A percentile compares a stretch with the other conserved stretches of the same genome.
These are phyloP conservation scores for Neotragus moschatus DNA, from an alignment of 2,113 vertebrate genomes.

Conservation along the genomic window DNA sequence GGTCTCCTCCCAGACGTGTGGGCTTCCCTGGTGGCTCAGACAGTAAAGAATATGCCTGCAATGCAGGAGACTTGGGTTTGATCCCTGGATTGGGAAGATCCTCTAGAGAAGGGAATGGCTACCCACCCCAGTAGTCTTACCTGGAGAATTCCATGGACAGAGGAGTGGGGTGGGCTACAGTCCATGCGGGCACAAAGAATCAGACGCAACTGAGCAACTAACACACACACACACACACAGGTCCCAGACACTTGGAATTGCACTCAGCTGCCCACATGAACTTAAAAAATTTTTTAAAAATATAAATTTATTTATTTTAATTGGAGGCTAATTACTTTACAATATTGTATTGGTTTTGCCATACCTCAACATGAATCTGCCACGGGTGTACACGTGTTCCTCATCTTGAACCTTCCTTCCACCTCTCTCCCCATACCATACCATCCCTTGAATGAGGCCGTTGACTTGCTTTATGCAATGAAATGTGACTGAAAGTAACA, in stretches of 20 bases:
- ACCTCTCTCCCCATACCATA: too few species aligned
- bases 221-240: background rate
- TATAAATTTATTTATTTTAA: too few species aligned
- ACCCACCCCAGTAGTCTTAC: background rate
- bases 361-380: too few species aligned
- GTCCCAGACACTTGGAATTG: background rate
- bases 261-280: background rate
- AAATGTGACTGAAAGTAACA: background rate
- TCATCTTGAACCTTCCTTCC: too few species aligned
- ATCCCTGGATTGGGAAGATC: background rate
- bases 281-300: too few species aligned
- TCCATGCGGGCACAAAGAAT: background rate
- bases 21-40: background rate
- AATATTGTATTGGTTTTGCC: too few species aligned
- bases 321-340: too few species aligned
- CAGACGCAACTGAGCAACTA: background rate
- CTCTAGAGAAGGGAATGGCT: background rate
- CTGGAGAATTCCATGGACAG: background rate
- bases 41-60: background rate
- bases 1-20: background rate
- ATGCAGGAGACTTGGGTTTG: background rate
- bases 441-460: background rate
- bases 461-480: background rate
- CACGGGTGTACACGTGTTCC: too few species aligned
- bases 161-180: fast-evolving